A percentile compares a stretch with the other conserved stretches of the same genome.
Conservation (phyloP, 1,140 invertebrate species). For the Diorhabda elongata region DNA sequence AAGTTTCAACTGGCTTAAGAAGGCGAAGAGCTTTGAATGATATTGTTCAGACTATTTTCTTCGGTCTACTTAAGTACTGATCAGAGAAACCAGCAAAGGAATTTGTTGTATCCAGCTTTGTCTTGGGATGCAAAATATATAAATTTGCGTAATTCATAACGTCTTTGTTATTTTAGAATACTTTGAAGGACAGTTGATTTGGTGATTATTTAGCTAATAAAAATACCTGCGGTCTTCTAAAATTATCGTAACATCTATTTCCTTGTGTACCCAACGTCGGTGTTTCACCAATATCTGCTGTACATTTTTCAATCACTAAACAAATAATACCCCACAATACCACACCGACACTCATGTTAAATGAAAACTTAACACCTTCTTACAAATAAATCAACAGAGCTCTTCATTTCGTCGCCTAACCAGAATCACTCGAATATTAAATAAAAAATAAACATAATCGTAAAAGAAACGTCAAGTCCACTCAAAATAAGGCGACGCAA, state of each 20-base stretch:
- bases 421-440: too few relatives aligned
- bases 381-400: too few relatives aligned
- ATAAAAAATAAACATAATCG: too few relatives aligned
- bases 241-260: conserved; percentile 34
- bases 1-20: too few relatives aligned
- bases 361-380: not conserved
- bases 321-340: not conserved
- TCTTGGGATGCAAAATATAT: too few relatives aligned
- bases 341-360: not conserved
- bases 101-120: too few relatives aligned
- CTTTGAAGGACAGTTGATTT: not conserved
- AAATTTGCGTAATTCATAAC: too few relatives aligned
- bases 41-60: too few relatives aligned
- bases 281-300: conserved; percentile 21
- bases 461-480: not conserved
- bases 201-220: not conserved
- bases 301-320: not conserved
- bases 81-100: too few relatives aligned
- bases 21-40: too few relatives aligned
- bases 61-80: too few relatives aligned
- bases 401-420: too few relatives aligned
- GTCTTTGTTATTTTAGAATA: not conserved
- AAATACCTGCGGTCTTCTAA: conserved; percentile 33
- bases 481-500: not conserved
- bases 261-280: conserved; percentile 28